Evolutionary conservation across 2,797 vertebrate species (phyloP), one percentile per base, ranked within the genome.

Genomic region (Thripadectes ignobilis): DNA sequence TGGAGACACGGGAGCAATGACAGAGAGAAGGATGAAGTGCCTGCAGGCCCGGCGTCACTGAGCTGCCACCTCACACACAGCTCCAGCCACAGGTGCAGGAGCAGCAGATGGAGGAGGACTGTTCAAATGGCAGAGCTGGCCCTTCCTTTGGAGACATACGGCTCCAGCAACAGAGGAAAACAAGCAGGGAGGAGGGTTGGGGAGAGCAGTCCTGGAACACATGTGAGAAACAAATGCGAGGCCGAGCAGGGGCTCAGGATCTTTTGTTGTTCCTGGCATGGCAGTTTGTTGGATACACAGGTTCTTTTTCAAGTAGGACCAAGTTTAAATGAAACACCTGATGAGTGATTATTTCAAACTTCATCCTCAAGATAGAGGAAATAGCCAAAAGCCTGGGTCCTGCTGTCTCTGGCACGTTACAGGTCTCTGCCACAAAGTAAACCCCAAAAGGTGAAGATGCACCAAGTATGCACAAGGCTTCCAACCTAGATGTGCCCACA

Each of bases 281-380:
- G 88, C 81, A 84, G 34, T 29, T 7, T 6, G 39, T 62, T 92
- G 57, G 61, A 58, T 79, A 79, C 24, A 78, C 10, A 61, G 48
- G 89, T 49, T 82, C 38, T 88, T 91, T 86, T 91, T 82, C 76
- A 86, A 84, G 61, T 19, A 82, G 72, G 73, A 95, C 75, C 57
- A 87, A 95, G 74, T 76, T 92, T 85, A 91, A 95, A 92, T 90
- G 57, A 96, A 95, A 95, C 69, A 94, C 76, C 85, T 62, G 89
- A 92, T 41, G 55, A 85, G 69, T 12, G 5, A 79, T 4, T 74
- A 65, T 71, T 92, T 92, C 74, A 79, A 92, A 68, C 48, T 51
- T 87, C 45, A 66, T 94, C 84, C 63, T 79, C 34, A 74, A 91
- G 85, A 63, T 4, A 34, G 29, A 36, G n/a, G 62, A 80, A 27